Conservation (phyloP, 1,140 invertebrate genomes). For the Platyura marginata region DNA sequence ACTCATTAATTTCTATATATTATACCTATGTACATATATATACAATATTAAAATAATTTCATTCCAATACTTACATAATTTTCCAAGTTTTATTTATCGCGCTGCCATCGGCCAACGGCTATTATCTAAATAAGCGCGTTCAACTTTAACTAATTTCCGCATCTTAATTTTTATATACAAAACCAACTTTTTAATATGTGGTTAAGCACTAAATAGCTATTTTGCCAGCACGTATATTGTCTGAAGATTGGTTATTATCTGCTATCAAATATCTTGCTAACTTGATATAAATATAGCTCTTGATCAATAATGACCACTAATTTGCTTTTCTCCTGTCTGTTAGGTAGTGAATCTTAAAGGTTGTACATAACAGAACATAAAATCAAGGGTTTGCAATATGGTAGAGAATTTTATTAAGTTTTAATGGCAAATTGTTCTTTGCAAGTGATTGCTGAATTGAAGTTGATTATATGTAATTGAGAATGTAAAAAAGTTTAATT, state of each 20-base stretch:
- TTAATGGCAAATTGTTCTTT: not conserved
- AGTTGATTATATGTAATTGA: not conserved
- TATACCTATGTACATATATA: no score
- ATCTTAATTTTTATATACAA: no score
- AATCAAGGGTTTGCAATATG: not conserved
- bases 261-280: slow-evolving; percentile 3
- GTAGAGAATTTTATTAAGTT: not conserved
- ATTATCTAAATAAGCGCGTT: no score
- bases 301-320: slow-evolving; percentile 1
- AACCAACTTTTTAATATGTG: not conserved
- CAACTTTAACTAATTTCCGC: no score
- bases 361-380: not conserved
- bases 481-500: no score
- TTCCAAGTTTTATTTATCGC: no score
- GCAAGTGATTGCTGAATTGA: not conserved
- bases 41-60: no score
- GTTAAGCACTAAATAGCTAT: not conserved
- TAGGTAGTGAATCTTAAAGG: not conserved
- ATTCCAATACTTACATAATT: no score
- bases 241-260: slow-evolving; percentile 2
- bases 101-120: no score
- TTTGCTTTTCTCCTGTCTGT: not conserved
- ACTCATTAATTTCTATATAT: no score
- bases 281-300: slow-evolving; percentile 1
- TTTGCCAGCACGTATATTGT: not conserved